phyloP scores from a whole-genome alignment of 2,888 invertebrate genomes.

The Microplitis deprimator region DNA sequence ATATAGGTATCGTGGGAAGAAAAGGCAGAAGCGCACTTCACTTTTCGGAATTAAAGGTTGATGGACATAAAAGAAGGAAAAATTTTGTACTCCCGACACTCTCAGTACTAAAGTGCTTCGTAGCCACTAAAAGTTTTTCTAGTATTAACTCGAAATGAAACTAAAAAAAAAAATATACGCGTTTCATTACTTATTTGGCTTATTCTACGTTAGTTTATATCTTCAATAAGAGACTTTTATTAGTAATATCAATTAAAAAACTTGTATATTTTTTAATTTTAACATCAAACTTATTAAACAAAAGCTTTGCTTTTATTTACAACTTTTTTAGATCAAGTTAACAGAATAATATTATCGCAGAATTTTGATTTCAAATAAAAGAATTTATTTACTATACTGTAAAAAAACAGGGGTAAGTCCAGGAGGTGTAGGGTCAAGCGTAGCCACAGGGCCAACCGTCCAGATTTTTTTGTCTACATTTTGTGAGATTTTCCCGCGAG shows the following conservation, averaged over 20 bases:
- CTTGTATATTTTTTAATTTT: no score
- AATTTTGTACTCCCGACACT: conserved; percentile 22
- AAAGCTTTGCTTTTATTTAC: no score
- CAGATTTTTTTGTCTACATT: no score
- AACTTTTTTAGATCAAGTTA: no score
- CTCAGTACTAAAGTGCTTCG: conserved; percentile 27
- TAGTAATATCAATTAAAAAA: background rate
- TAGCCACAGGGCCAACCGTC: no score
- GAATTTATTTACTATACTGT: no score
- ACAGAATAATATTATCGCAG: no score
- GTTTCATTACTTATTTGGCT: background rate
- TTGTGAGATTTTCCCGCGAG: no score
- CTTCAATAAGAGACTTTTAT: background rate
- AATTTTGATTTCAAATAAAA: no score
- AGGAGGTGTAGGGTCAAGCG: no score
- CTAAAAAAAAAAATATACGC: background rate
- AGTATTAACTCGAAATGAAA: conserved; percentile 9
- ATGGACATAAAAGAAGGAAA: conserved; percentile 49
- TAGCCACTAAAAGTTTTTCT: conserved; percentile 27
- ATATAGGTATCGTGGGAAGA: conserved; percentile 33
- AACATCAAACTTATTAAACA: no score
- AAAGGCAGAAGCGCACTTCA: conserved; percentile 40
- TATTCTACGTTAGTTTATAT: background rate
- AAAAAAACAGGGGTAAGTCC: no score
- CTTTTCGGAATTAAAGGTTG: conserved; percentile 56